phyloP scores from a whole-genome alignment of 2,888 invertebrate species.

The Strigamia crassipes region DNA sequence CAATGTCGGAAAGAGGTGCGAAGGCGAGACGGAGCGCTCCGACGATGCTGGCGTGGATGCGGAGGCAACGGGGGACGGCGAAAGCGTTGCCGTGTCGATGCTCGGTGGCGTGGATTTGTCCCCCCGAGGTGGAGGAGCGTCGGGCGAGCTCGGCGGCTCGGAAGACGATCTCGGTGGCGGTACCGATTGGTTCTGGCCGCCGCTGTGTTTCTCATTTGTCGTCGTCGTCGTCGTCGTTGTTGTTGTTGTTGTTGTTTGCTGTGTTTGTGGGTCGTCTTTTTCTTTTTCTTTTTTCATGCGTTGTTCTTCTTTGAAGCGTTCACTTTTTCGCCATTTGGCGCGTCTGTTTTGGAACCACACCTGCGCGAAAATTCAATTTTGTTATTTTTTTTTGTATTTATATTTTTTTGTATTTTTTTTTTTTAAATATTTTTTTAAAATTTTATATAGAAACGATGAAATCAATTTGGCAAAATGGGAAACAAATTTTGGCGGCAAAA shows the following conservation, averaged over 20 bases:
- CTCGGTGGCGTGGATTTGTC: conserved; percentile 1
- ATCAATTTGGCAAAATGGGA: too few relatives aligned
- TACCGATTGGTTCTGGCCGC: background rate
- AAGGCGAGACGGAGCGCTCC: conserved; percentile 43
- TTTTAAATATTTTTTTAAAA: too few relatives aligned
- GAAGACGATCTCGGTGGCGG: conserved; percentile 13
- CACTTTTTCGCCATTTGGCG: conserved; percentile 91
- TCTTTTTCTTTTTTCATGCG: conserved; percentile 50
- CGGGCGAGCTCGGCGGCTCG: background rate
- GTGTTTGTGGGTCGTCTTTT: background rate
- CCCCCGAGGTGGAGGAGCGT: background rate
- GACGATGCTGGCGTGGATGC: conserved; percentile 41
- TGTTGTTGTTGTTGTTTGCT: background rate
- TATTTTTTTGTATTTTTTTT: too few relatives aligned
- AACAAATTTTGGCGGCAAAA: background rate
- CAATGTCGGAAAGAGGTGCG: conserved; percentile 27
- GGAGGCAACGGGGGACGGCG: conserved; percentile 45
- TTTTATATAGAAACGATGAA: too few relatives aligned
- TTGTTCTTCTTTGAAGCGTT: conserved; percentile 88
- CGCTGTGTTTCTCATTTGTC: background rate
- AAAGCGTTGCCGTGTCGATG: conserved; percentile 15
- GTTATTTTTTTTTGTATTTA: too few relatives aligned
- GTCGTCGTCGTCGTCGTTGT: background rate
- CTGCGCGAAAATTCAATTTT: conserved; percentile 61
- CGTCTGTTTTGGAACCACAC: conserved; percentile 93